Base-by-base conservation (phyloP, 2,888 invertebrate species). In the Aphidoletes aphidimyza region DNA sequence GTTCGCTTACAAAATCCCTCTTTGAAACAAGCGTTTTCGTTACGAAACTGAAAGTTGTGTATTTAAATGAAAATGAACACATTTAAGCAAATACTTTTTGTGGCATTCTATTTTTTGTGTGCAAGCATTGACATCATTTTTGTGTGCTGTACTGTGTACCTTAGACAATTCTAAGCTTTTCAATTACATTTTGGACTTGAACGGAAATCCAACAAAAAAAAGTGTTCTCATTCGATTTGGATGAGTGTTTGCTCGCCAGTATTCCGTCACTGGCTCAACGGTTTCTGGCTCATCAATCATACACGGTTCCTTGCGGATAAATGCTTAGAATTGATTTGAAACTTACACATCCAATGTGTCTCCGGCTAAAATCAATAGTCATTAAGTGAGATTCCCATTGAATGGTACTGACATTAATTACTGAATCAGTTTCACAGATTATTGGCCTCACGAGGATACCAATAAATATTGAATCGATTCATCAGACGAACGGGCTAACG, bases 311-410 rank as follows among this genome's bases (percentile, higher is more conserved):
- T 19, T 54, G 3, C 26, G 14, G 69, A 69, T 69, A 69, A 69
- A 69, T 69, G 69, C 14, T 30, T 11, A 14, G 14, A 69, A 69
- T 69, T 69, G 69, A 69, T 69, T 69, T 34, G 69, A 69, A 69
- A 69, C 34, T 69, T 69, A 69, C 30, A 69, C n/a, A 30, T 30
- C 69, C 30, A 30, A 69, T 14, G 30, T 14, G 34, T 69, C 69
- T 30, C 30, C 69, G 69, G 69, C 19, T 30, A 69, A 69, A 69
- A 30, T 69, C 26, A 69, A 69, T 69, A 30, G 69, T 69, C 69
- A 69, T 69, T 69, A 69, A 69, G 69, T n/a, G 69, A 69, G 69
- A 69, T 69, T 69, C 69, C 69, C 26, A 69, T 30, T 34, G 69
- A 69, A 69, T 69, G 69, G 30, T 9, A 2, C 30, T 69, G 69